Conservation (phyloP, 2,113 vertebrate species). For the Bungarus multicinctus region DNA sequence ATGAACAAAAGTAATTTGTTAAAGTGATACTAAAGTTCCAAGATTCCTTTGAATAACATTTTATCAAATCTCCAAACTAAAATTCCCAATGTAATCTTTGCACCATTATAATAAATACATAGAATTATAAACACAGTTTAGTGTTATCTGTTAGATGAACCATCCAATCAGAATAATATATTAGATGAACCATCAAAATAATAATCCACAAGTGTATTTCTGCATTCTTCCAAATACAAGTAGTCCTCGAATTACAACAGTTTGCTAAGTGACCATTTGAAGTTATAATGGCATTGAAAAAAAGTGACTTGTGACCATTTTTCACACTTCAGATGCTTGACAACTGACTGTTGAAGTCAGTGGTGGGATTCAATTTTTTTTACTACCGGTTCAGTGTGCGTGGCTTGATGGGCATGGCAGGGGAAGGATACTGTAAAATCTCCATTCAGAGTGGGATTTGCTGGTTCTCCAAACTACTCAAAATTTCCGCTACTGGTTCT, state of each 20-base stretch:
- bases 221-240: neutral
- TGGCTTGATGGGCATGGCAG: too few species aligned
- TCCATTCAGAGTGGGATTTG: too few species aligned
- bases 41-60: neutral
- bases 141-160: neutral
- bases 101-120: neutral
- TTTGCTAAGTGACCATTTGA: neutral
- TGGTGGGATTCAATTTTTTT: too few species aligned
- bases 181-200: neutral
- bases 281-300: neutral
- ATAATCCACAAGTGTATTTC: neutral
- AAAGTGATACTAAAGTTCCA: neutral
- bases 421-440: too few species aligned
- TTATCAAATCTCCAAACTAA: neutral
- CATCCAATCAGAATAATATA: neutral
- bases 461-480: too few species aligned
- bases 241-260: neutral
- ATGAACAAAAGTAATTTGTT: neutral
- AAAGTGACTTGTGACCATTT: neutral
- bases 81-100: neutral
- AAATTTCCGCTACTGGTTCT: too few species aligned
- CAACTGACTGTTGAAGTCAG: too few species aligned
- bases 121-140: neutral
- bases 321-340: neutral
- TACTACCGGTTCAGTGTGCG: too few species aligned